Base-by-base conservation (phyloP, 2,113 vertebrate genomes). In the Stictonetta naevosa region DNA sequence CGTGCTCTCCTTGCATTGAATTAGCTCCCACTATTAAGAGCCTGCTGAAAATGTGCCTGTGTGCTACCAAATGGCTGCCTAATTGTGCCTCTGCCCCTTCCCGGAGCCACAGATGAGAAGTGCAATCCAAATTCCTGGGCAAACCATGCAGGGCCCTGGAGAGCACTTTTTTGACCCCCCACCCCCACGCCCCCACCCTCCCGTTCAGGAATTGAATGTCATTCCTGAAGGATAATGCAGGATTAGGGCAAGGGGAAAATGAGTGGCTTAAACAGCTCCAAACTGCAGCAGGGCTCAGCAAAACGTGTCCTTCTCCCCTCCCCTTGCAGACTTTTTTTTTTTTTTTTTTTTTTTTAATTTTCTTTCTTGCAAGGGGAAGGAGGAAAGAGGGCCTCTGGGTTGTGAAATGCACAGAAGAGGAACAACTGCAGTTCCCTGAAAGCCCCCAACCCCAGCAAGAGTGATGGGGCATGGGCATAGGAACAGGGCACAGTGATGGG, bases 231-330 rank as follows among this genome's bases (percentile, higher is more conserved):
- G 88, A 93, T 96, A 94, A 97, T 62, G 76, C 68, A 60, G 89
- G 95, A 97, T 97, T 97, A 95, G 78, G 86, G 71, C 72, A 92
- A 95, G 93, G 95, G 92, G 84, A 93, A 96, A 96, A 94, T 0
- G 69, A 91, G 90, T 93, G 75, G 86, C 83, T 96, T 97, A 95
- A 93, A 87, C 66, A 86, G 75, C 92, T 89, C 71, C 3, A 13
- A 96, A 82, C 46, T 90, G 73, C 64, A 93, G 83, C 0, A 0
- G 78, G 83, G 80, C 92, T 94, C 73, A 87, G 88, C 77, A 75
- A 87, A 90, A 74, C 0, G 2, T n/a, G 53, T 42, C 48, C 48
- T 34, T 53, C 92, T 55, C 63, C 64, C 82, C 69, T 46, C 44
- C 34, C 38, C 34, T 31, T 28, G 17, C 36, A 7, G 36, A 44